Conservation (phyloP, 2,797 vertebrate genomes). For the Esox masquinongy region DNA sequence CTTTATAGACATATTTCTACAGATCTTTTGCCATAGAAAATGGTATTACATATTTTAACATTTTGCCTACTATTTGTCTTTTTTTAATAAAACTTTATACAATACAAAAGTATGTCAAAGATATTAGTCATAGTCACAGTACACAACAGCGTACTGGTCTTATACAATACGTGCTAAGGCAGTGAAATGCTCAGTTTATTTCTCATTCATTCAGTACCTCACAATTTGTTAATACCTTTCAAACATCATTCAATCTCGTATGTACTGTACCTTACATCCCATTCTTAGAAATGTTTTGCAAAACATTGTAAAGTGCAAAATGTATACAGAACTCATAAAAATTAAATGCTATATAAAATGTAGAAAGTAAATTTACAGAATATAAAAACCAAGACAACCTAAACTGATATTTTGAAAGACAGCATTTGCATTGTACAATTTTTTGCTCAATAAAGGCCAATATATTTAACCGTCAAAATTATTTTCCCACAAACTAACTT, state of each 20-base stretch:
- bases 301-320: constrained; percentile 79
- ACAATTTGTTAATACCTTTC: constrained; percentile 9
- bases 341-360: constrained; percentile 11
- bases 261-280: constrained; percentile 25
- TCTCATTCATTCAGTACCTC: constrained; percentile 30
- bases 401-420: background rate
- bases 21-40: background rate
- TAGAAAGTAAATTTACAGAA: background rate
- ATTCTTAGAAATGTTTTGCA: constrained; percentile 41
- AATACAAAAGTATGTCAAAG: constrained; percentile 43
- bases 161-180: constrained; percentile 61
- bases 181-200: constrained; percentile 65
- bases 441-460: background rate
- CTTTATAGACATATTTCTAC: background rate
- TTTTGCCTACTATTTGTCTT: background rate
- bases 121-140: constrained; percentile 34
- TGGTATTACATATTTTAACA: background rate
- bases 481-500: background rate
- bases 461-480: background rate
- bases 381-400: background rate
- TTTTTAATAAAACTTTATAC: constrained; percentile 13
- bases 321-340: constrained; percentile 61
- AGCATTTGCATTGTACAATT: background rate
- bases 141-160: constrained; percentile 48
- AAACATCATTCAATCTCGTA: constrained; percentile 21